phyloP scores from a whole-genome alignment of 1,140 invertebrate species.

The Wiebesia pumilae region DNA sequence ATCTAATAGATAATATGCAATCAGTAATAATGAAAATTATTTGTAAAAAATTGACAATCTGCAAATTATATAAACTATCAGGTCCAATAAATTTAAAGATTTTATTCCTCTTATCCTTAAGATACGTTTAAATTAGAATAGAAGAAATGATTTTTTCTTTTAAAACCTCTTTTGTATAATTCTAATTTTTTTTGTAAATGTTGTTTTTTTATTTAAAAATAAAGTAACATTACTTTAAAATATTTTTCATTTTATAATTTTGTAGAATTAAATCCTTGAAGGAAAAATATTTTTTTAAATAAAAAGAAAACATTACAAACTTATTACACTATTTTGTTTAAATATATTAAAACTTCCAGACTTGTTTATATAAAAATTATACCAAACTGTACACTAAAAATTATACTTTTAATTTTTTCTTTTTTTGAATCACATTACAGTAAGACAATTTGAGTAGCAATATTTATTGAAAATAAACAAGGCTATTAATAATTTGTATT shows the following conservation, averaged over 20 bases:
- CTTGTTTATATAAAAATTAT: no score
- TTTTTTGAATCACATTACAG: background rate
- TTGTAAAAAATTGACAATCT: slow-evolving; percentile 32
- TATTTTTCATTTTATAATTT: no score
- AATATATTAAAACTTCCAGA: no score
- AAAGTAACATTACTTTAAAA: no score
- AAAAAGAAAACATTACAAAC: no score
- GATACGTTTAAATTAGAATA: background rate
- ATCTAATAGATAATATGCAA: slow-evolving; percentile 31
- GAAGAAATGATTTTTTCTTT: background rate
- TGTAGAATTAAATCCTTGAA: no score
- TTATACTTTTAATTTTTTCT: background rate
- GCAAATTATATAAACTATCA: slow-evolving; percentile 24
- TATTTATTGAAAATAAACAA: background rate
- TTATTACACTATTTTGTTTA: no score
- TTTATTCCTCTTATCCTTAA: background rate
- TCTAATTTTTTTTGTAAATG: no score
- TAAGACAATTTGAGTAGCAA: background rate
- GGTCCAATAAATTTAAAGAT: background rate
- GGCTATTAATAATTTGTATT: background rate
- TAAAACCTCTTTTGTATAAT: background rate
- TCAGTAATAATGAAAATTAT: slow-evolving; percentile 27
- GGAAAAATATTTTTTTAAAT: no score
- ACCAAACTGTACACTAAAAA: background rate
- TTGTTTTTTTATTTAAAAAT: no score